A percentile compares a stretch with the other conserved stretches of the same genome.
Evolutionary conservation across 2,888 invertebrate species (phyloP).

Genomic region (Rhorus exstirpatorius): DNA sequence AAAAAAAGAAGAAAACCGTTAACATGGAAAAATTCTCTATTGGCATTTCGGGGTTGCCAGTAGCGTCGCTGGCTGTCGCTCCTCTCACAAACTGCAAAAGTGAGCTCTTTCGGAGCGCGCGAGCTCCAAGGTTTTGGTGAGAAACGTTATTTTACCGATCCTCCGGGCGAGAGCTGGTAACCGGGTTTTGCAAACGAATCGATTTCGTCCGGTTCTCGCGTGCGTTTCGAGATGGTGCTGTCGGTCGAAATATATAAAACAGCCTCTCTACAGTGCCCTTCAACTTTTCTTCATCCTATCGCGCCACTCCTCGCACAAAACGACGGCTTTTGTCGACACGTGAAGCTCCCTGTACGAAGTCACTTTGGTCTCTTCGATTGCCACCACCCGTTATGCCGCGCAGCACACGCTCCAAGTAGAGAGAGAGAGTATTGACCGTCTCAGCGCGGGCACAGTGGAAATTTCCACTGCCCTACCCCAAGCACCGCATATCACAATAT

Average conservation of each 20-base stretch:
- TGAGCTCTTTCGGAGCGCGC: conserved; percentile 33
- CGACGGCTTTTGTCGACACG: no score
- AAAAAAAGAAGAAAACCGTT: no score
- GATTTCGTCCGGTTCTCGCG: conserved; percentile 73
- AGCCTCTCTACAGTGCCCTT: conserved; percentile 28
- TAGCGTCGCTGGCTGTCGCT: conserved; percentile 59
- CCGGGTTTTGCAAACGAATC: conserved; percentile 54
- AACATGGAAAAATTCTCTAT: no score
- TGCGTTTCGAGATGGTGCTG: conserved; percentile 81
- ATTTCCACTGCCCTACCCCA: conserved; percentile 85
- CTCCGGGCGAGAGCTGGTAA: conserved; percentile 59
- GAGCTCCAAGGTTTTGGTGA: neutral
- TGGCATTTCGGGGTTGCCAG: conserved; percentile 29
- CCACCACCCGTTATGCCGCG: conserved; percentile 24
- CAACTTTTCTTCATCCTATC: no score
- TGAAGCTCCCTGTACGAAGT: conserved; percentile 75
- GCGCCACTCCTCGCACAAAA: no score
- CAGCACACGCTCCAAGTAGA: conserved; percentile 11
- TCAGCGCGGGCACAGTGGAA: conserved; percentile 84
- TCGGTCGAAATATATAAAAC: conserved; percentile 63
- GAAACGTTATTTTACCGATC: conserved; percentile 78
- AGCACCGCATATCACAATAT: conserved; percentile 74
- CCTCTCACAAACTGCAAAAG: conserved; percentile 30
- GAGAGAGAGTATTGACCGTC: conserved; percentile 85
- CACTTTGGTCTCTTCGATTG: conserved; percentile 28